phyloP scores from a whole-genome alignment of 2,888 invertebrate genomes.

The Branchellion lobata region DNA sequence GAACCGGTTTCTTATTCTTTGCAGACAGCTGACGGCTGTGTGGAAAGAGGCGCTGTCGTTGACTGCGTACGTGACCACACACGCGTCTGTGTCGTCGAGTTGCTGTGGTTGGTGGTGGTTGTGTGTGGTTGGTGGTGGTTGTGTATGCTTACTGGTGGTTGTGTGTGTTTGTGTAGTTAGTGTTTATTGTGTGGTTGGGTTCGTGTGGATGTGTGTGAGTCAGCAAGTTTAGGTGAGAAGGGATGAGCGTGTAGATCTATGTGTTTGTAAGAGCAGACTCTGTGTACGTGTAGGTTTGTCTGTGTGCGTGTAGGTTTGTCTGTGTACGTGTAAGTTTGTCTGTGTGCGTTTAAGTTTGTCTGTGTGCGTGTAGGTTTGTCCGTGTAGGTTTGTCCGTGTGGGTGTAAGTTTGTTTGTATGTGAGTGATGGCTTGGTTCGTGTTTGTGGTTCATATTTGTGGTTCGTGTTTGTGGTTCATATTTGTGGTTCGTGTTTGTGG shows the following conservation, averaged over 20 bases:
- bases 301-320: neutral
- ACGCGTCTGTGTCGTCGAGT: conserved; percentile 44
- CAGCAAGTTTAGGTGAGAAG: neutral
- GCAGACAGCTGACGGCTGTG: conserved; percentile 40
- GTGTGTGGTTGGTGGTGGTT: neutral
- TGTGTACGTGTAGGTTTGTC: too few species aligned
- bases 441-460: neutral
- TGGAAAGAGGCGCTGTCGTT: conserved; percentile 47
- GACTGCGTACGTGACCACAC: conserved; percentile 47
- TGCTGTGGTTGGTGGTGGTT: conserved; percentile 15
- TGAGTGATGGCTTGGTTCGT: neutral
- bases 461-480: too few species aligned
- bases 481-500: too few species aligned
- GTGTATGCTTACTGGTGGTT: neutral
- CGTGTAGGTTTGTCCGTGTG: neutral
- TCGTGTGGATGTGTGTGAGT: conserved; percentile 13
- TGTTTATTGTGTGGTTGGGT: neutral
- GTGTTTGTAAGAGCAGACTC: too few species aligned
- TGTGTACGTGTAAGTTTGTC: neutral
- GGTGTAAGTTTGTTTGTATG: neutral
- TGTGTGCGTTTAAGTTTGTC: neutral
- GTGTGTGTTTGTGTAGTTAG: neutral
- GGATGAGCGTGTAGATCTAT: too few species aligned
- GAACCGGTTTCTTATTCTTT: conserved; percentile 10
- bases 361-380: neutral